A percentile compares a stretch with the other conserved stretches of the same genome.
Evolutionary conservation across 2,888 invertebrate genomes (phyloP).

Genomic region (Pristionchus exspectatus): DNA sequence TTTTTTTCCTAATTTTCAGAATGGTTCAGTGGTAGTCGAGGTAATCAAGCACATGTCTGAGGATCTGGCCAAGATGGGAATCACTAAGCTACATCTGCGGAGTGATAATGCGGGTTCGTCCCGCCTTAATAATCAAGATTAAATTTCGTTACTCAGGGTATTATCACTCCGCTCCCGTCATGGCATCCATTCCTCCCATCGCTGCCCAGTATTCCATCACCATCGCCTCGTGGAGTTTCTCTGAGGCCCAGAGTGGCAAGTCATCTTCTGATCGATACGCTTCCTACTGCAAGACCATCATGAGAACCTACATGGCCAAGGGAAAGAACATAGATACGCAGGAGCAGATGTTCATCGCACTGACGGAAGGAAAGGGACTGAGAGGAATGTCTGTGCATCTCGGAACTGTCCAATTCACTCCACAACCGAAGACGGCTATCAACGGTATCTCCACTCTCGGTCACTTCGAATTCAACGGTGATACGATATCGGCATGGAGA

Average conservation of each 20-base stretch:
- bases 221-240: no score
- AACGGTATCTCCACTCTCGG: no score
- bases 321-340: constrained; percentile 17
- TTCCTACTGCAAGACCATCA: background rate
- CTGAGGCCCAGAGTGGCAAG: constrained; percentile 24
- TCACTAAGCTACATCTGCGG: no score
- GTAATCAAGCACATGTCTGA: constrained; percentile 27
- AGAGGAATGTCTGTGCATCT: constrained; percentile 29
- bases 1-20: background rate
- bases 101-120: no score
- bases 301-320: constrained; percentile 20
- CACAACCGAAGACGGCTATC: constrained; percentile 24
- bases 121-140: no score
- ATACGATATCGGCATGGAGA: background rate
- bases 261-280: constrained; percentile 17
- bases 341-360: background rate
- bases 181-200: no score
- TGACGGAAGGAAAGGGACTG: background rate
- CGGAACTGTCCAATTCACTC: background rate
- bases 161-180: constrained; percentile 13
- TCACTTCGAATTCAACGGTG: no score
- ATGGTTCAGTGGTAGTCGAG: background rate
- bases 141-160: background rate
- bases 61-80: no score
- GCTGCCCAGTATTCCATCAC: no score